Base-by-base conservation (phyloP, 1,140 invertebrate genomes). In the Platyscapa corneri region DNA sequence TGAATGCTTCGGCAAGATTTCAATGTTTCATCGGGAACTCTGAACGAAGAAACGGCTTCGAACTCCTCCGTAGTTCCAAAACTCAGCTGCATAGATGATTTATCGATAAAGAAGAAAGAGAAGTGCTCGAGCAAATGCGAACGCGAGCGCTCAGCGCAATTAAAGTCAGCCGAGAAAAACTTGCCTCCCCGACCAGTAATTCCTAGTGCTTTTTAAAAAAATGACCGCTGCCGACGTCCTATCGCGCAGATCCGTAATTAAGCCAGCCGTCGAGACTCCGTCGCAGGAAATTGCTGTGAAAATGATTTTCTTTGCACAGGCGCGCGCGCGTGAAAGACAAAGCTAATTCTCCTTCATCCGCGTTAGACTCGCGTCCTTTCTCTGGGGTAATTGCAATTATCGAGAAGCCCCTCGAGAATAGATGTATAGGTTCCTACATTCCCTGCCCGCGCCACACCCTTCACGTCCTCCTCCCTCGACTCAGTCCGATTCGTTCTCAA, bases 401-500 rank as follows among this genome's bases (percentile, higher is more conserved):
- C 37, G 37, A 46, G 0, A 34, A 20, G 2, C 0, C 23, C 32
- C 60, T 67, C 12, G 56, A 80, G 46, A 39, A 27, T n/a, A 64
- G 3, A 23, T 32, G 3, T 30, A 2, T 16, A 27, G 7, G 18
- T 18, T 53, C 49, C 49, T 5, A 34, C 39, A 27, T n/a, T 34
- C 67, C 70, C 23, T 32, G 0, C 37, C 0, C 0, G 0, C 34
- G 7, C 34, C 34, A 3, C 34, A 0, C 5, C 67, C 0, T 39
- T 16, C 60, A 79, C 78, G 32, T 84, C 39, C 39, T 42, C 64
- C 65, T 60, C 60, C 79, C 70, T 85, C 76, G 87, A 86, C 87
- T 87, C 83, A 78, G 72, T 82, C 67, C 85, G 80, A 84, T 87
- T 84, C 87, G 32, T 30, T 74, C 70, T 18, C 0, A 46, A 46